A percentile compares a stretch with the other conserved stretches of the same genome.
These are phyloP conservation scores for Cryptomyrus ogoouensis DNA, from an alignment of 2,113 vertebrate genomes.

Conservation along the genomic window DNA sequence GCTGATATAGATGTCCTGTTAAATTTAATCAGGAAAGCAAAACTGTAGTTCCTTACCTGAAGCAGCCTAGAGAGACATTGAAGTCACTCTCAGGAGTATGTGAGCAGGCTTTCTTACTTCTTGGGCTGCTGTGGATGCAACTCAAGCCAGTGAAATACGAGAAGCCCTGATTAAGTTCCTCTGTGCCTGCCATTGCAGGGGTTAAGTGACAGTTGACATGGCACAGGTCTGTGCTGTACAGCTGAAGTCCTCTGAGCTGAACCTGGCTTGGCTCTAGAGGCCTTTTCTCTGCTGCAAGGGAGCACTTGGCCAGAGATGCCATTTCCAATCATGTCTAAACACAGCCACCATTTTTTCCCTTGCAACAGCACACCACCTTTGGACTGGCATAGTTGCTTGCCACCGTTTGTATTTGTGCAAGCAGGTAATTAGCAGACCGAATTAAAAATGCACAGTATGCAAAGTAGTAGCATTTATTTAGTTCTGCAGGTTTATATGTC, in stretches of 20 bases:
- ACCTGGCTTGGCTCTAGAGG: constrained; percentile 18
- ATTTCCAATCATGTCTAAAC: constrained; percentile 24
- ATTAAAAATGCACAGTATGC: background rate
- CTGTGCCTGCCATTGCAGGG: constrained; percentile 40
- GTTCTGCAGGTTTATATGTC: background rate
- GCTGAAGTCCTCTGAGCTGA: constrained; percentile 31
- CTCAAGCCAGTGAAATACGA: constrained; percentile 56
- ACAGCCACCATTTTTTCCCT: background rate
- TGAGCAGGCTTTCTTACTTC: constrained; percentile 33
- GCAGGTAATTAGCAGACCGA: background rate
- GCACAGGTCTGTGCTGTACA: constrained; percentile 43
- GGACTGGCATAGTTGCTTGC: background rate
- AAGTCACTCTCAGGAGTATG: background rate
- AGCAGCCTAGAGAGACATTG: constrained; percentile 23
- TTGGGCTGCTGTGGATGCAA: constrained; percentile 19
- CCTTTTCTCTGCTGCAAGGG: background rate
- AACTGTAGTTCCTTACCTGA: background rate
- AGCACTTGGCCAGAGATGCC: constrained; percentile 28
- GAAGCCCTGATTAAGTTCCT: constrained; percentile 60
- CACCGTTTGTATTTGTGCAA: background rate
- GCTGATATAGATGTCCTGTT: constrained; percentile 6
- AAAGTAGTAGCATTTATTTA: background rate
- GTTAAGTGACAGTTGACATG: constrained; percentile 62
- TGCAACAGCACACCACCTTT: background rate
- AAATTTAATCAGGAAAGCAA: constrained; percentile 12